A percentile compares a stretch with the other conserved stretches of the same genome.
phyloP scores from a whole-genome alignment of 2,888 invertebrate species.

The Hirtodrosophila duncani region DNA sequence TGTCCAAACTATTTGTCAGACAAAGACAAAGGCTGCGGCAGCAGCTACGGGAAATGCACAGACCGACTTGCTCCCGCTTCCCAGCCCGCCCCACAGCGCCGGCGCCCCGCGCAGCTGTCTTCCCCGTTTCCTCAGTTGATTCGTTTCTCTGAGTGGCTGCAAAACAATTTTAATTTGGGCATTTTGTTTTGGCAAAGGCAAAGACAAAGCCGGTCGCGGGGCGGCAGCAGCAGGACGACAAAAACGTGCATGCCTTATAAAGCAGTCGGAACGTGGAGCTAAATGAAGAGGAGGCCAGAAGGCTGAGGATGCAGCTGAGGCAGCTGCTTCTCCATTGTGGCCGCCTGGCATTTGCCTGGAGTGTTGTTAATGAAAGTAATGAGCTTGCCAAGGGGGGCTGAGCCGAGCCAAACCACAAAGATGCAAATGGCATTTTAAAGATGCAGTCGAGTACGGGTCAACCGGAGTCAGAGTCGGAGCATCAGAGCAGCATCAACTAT shows the following conservation, averaged over 20 bases:
- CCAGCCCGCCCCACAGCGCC: neutral
- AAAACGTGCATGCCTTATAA: conserved; percentile 68
- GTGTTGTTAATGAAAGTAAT: conserved; percentile 74
- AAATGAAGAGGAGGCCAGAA: conserved; percentile 9
- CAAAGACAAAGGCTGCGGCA: conserved; percentile 42
- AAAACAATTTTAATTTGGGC: conserved; percentile 73
- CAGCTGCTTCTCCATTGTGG: conserved; percentile 49
- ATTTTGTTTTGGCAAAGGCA: conserved; percentile 69
- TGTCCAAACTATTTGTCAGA: conserved; percentile 78
- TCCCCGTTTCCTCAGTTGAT: conserved; percentile 35
- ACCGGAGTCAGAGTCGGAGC: conserved; percentile 4
- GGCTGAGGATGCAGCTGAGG: conserved; percentile 20
- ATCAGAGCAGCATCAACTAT: too few relatives aligned
- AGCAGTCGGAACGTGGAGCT: conserved; percentile 36
- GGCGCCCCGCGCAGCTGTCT: neutral
- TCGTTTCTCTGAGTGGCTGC: conserved; percentile 29
- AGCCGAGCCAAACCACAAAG: conserved; percentile 68
- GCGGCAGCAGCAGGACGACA: conserved; percentile 9
- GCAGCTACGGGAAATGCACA: conserved; percentile 46
- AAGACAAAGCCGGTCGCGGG: conserved; percentile 38
- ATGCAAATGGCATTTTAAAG: conserved; percentile 77
- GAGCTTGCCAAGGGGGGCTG: conserved; percentile 61
- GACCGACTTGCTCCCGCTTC: conserved; percentile 14
- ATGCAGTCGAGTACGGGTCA: conserved; percentile 69
- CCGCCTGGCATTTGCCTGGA: conserved; percentile 51